These are phyloP conservation scores for Archips xylosteana DNA, from an alignment of 2,888 invertebrate species.

Conservation along the genomic window DNA sequence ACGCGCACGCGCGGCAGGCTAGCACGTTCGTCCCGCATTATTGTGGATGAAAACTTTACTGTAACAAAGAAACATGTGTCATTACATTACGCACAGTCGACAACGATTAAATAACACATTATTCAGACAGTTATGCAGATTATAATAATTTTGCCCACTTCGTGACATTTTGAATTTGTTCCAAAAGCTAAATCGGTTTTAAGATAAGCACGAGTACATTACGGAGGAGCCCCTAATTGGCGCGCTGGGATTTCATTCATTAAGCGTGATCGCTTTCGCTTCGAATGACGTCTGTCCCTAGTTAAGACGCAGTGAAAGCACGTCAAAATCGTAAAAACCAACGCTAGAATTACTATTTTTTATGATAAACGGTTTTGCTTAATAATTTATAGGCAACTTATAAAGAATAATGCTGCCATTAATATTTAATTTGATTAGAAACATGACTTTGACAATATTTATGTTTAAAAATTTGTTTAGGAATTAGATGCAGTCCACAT, in stretches of 20 bases:
- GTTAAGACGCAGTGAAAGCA: conserved; percentile 45
- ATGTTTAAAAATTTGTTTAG: neutral
- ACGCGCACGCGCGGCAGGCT: conserved; percentile 89
- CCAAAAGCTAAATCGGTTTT: conserved; percentile 45
- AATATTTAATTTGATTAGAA: neutral
- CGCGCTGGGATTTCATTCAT: conserved; percentile 50
- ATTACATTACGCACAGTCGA: neutral
- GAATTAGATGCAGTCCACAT: neutral
- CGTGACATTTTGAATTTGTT: conserved; percentile 46
- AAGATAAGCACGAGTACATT: conserved; percentile 8
- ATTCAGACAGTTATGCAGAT: conserved; percentile 11
- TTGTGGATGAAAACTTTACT: conserved; percentile 43
- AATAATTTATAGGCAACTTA: neutral
- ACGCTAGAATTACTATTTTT: conserved; percentile 14
- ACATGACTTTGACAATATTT: neutral
- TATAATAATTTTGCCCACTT: conserved; percentile 6
- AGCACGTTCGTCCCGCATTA: conserved; percentile 86
- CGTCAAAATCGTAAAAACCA: conserved; percentile 45
- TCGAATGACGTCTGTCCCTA: conserved; percentile 49
- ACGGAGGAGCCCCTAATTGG: conserved; percentile 37
- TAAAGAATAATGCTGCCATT: neutral
- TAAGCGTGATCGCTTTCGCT: conserved; percentile 46
- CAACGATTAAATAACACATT: conserved; percentile 12
- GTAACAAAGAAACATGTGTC: conserved; percentile 59
- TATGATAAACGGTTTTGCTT: conserved; percentile 15